Evolutionary conservation across 2,797 vertebrate genomes (phyloP).

Genomic region (Rhinophrynus dorsalis): DNA sequence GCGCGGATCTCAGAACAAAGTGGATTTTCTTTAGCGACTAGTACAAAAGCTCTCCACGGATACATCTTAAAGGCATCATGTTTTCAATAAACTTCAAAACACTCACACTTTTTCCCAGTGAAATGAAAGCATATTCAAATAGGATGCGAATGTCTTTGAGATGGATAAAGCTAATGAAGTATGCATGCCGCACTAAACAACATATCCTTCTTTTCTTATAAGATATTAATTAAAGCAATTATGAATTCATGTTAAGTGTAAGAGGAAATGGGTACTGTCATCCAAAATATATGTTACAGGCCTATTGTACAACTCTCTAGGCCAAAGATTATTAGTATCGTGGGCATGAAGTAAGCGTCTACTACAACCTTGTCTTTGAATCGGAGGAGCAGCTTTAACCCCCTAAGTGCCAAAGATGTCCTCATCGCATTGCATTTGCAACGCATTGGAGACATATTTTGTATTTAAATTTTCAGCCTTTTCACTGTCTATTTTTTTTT

Average conservation of each 20-base stretch:
- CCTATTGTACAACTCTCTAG: constrained; percentile 14
- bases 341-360: constrained; percentile 17
- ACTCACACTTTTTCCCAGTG: constrained; percentile 39
- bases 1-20: constrained; percentile 2
- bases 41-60: not conserved
- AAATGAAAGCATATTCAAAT: constrained; percentile 42
- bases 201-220: constrained; percentile 39
- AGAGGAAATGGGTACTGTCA: constrained; percentile 20
- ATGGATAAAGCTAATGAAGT: constrained; percentile 46
- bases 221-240: constrained; percentile 51
- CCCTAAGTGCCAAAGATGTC: no score
- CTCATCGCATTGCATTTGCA: no score
- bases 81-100: constrained; percentile 49
- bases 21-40: constrained; percentile 41
- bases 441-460: no score
- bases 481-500: no score
- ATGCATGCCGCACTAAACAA: constrained; percentile 34
- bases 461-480: no score
- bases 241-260: constrained; percentile 38
- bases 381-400: no score
- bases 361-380: no score
- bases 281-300: constrained; percentile 17
- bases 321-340: not conserved
- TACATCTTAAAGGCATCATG: constrained; percentile 38
- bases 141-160: constrained; percentile 40